Evolutionary conservation across 1,140 invertebrate species (phyloP), one percentile per base, ranked within the genome.

Genomic region (Rhysida immarginata): DNA sequence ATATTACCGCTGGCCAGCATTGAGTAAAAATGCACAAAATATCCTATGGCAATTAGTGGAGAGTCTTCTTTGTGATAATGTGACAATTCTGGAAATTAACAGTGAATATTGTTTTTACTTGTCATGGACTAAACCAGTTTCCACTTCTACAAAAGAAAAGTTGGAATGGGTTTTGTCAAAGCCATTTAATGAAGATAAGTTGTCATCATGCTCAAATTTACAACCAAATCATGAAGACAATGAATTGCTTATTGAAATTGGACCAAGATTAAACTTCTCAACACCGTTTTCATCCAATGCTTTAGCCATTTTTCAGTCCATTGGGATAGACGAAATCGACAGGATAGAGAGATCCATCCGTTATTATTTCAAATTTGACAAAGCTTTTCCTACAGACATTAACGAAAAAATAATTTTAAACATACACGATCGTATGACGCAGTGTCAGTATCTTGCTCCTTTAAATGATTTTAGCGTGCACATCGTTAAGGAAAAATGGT

Each of bases 221-320:
- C 24, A 53, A n/a, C n/a, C 43, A 26, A 26, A 48, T 25, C 18
- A 57, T 26, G 49, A 59, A 24, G 24, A 67, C 14, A 44, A 35
- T 35, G 29, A 5, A 8, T 35, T 35, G 16, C 16, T 73, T 0
- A 60, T 75, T 51, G 74, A 75, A 61, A 70, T 75, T 57, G 74
- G 74, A 35, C 74, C 73, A 42, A 87, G 88, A 66, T 79, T 93
- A 57, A 95, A 92, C 71, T 95, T 95, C 69, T 93, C 87, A 11
- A 95, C 92, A 41, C 81, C 92, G 0, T 90, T 90, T 65, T 96
- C 90, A 1, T 94, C 87, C 58, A 96, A 97, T 73, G 87, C 89
- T 50, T 86, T 96, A 2, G 90, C 91, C 26, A 95, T 97, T 60
- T 94, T 87, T 68, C 77, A 83, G 59, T 84, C 87, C 58, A 77